Evolutionary conservation across 2,797 vertebrate genomes (phyloP), one percentile per base, ranked within the genome.

Genomic region (Chelon labrosus): DNA sequence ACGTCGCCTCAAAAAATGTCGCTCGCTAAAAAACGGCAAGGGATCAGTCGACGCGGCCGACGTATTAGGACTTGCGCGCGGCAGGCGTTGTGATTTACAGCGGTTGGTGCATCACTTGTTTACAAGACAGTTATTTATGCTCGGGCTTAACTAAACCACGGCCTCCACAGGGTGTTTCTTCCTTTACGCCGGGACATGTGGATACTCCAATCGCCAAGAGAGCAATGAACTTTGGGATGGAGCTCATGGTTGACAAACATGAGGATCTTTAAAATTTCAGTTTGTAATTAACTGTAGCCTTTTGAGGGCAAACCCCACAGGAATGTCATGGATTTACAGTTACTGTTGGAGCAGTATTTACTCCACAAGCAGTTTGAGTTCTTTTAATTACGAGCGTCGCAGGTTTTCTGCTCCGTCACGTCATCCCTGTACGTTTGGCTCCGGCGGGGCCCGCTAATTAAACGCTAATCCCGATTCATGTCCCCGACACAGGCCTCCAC

Each of bases 401-500:
- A 77, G 62, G 20, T 85, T 82, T 84, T 65, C 66, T 72, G 79
- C 41, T 61, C 59, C 1, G 64, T 87, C 82, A 20, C 66, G 72
- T 82, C 82, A 77, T 78, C 76, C 68, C 41, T 17, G 63, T n/a
- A 10, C 7, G 38, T 64, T 70, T 1, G 74, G 75, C 58, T 80
- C 52, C 39, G 2, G 61, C 70, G 27, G 5, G 54, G 77, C 77
- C 47, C n/a, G 19, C 75, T 88, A 84, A 89, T 90, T 84, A 79
- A 83, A 90, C 47, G 81, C 81, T 88, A 82, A 85, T 85, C 79
- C 82, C 16, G 84, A 79, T 74, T 84, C 71, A 58, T 1, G 61
- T 16, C 1, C 70, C 65, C 17, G 2, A 76, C 65, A 8, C 42
- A 59, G 75, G 61, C 71, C 75, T 84, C 70, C 73, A 31, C 70